These are phyloP conservation scores for Cranoglanis bouderius DNA, from an alignment of 2,113 vertebrate genomes.

Conservation along the genomic window DNA sequence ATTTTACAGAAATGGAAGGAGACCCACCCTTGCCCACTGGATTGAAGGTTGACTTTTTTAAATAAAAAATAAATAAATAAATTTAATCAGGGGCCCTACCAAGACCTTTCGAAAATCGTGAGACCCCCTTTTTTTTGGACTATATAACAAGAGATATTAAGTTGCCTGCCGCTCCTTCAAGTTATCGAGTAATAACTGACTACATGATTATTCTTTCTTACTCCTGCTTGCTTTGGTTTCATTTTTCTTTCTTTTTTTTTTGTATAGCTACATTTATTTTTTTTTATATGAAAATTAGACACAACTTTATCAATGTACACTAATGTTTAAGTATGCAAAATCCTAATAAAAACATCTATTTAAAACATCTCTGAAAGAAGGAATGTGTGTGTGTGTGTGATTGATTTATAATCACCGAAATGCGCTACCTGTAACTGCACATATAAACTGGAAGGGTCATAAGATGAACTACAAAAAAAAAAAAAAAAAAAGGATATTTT, in stretches of 20 bases:
- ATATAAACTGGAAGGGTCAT: not conserved
- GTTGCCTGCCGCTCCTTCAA: not conserved
- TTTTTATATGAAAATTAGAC: not conserved
- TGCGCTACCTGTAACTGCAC: not conserved
- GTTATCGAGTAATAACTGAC: not conserved
- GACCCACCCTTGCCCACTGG: not conserved
- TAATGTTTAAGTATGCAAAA: not conserved
- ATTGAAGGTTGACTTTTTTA: not conserved
- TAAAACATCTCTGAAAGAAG: no score
- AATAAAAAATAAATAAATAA: not conserved
- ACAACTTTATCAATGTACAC: not conserved
- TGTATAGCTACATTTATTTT: not conserved
- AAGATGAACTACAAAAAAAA: not conserved
- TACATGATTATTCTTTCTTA: not conserved
- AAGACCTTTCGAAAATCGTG: not conserved
- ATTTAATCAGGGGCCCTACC: not conserved
- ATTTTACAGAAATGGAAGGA: not conserved
- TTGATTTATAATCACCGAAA: not conserved
- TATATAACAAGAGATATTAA: not conserved
- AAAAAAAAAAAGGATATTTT: not conserved
- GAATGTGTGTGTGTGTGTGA: no score
- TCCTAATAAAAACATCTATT: no score
- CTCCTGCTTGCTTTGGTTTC: not conserved
- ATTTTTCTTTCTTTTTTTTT: not conserved
- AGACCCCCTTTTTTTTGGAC: not conserved